Conservation (phyloP, 2,888 invertebrate species). For the Scaptomyza reducta region DNA sequence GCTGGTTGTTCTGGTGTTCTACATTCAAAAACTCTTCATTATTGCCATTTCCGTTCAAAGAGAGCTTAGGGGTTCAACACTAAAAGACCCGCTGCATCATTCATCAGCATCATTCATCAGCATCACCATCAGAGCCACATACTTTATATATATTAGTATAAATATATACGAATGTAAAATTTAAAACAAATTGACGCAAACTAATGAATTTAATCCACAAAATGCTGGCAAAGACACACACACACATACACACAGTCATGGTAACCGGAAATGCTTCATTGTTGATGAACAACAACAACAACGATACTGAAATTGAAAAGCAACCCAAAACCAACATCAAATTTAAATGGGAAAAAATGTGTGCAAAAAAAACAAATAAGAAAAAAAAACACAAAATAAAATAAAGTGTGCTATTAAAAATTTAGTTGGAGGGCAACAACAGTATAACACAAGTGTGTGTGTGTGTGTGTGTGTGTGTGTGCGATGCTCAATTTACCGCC, state of each 20-base stretch:
- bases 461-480: slow-evolving; percentile 49
- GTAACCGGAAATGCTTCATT: slow-evolving; percentile 70
- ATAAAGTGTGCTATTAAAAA: slow-evolving; percentile 60
- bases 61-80: slow-evolving; percentile 5
- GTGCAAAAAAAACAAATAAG: slow-evolving; percentile 43
- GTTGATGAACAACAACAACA: slow-evolving; percentile 48
- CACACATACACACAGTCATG: slow-evolving; percentile 24
- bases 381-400: slow-evolving; percentile 40
- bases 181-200: slow-evolving; percentile 74
- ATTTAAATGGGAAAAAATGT: slow-evolving; percentile 64
- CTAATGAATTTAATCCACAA: slow-evolving; percentile 69
- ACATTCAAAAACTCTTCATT: slow-evolving; percentile 27
- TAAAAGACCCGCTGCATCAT: slow-evolving; percentile 32
- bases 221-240: slow-evolving; percentile 26
- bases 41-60: slow-evolving; percentile 56
- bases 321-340: slow-evolving; percentile 74
- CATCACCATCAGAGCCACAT: slow-evolving; percentile 28
- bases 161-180: slow-evolving; percentile 24
- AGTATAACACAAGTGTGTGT: slow-evolving; percentile 3
- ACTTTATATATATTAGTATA: slow-evolving; percentile 22
- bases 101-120: slow-evolving; percentile 29
- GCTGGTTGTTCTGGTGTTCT: too few relatives aligned
- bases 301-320: slow-evolving; percentile 64
- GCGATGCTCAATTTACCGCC: slow-evolving; percentile 67
- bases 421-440: slow-evolving; percentile 59